Percentiles rank a stretch among this genome's conserved stretches.
Conservation (phyloP, 2,113 vertebrate species). For the Herpetotheres cachinnans region DNA sequence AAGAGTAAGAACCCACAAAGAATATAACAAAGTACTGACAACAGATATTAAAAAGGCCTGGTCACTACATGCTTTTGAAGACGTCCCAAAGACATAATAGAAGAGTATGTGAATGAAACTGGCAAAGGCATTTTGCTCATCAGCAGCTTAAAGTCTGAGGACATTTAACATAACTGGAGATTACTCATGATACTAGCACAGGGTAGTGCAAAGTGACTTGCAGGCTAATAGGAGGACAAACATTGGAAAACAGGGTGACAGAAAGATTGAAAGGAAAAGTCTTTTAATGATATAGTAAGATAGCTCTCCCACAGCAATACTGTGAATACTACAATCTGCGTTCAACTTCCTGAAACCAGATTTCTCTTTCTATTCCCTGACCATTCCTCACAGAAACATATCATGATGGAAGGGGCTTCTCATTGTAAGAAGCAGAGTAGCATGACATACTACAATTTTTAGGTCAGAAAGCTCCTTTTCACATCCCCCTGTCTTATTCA, state of each 20-base stretch:
- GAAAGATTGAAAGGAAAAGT: not conserved
- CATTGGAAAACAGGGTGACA: not conserved
- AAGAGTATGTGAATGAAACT: not conserved
- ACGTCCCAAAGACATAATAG: not conserved
- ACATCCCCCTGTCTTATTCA: not conserved
- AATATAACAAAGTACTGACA: not conserved
- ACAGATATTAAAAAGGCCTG: not conserved
- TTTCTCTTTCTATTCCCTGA: not conserved
- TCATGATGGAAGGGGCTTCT: not conserved
- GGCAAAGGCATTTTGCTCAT: not conserved
- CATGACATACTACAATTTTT: rapidly evolving
- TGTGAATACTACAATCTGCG: not conserved
- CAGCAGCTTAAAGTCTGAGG: not conserved
- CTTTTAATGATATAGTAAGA: not conserved
- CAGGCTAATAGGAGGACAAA: not conserved
- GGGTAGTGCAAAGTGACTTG: not conserved
- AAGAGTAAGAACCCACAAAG: not conserved
- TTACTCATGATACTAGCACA: not conserved
- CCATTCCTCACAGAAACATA: not conserved
- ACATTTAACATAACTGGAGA: not conserved
- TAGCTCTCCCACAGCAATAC: not conserved
- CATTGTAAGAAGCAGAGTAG: not conserved
- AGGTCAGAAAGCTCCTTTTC: not conserved
- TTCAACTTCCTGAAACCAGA: not conserved
- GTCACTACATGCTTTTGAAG: not conserved